These are phyloP conservation scores for Bhutanitis thaidina DNA, from an alignment of 2,888 invertebrate species.

Conservation along the genomic window DNA sequence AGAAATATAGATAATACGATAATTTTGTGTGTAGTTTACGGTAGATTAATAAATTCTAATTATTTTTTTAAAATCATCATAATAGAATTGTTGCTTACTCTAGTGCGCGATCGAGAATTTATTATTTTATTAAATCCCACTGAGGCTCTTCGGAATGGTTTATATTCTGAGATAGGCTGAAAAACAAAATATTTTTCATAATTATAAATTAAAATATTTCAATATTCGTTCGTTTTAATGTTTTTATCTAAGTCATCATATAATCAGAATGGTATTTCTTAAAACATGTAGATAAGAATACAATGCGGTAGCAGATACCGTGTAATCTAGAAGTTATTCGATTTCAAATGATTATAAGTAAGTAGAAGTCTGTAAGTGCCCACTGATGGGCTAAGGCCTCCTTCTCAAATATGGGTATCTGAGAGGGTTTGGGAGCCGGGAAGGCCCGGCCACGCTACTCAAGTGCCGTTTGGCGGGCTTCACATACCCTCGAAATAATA, in stretches of 20 bases:
- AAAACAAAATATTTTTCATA: constrained; percentile 27
- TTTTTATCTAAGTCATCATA: no score
- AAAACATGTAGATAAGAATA: constrained; percentile 1
- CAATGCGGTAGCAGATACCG: not conserved
- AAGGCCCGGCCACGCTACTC: no score
- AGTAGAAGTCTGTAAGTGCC: no score
- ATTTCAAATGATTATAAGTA: not conserved
- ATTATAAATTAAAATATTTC: not conserved
- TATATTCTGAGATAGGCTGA: constrained; percentile 56
- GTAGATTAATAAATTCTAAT: constrained; percentile 2
- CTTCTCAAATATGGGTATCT: no score
- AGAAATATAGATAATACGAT: constrained; percentile 44
- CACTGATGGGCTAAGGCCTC: no score
- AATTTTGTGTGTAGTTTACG: constrained; percentile 18
- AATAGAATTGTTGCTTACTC: constrained; percentile 49
- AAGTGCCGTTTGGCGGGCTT: no score
- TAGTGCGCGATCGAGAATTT: constrained; percentile 47
- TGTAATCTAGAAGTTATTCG: constrained; percentile 2
- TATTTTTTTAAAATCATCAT: not conserved
- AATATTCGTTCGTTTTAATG: no score
- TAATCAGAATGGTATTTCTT: not conserved
- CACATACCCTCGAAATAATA: no score
- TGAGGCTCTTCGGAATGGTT: constrained; percentile 66
- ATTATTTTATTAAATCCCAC: constrained; percentile 70
- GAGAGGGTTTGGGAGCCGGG: no score